Conservation (phyloP, 2,797 vertebrate species). For the Dendrocincla fuliginosa region DNA sequence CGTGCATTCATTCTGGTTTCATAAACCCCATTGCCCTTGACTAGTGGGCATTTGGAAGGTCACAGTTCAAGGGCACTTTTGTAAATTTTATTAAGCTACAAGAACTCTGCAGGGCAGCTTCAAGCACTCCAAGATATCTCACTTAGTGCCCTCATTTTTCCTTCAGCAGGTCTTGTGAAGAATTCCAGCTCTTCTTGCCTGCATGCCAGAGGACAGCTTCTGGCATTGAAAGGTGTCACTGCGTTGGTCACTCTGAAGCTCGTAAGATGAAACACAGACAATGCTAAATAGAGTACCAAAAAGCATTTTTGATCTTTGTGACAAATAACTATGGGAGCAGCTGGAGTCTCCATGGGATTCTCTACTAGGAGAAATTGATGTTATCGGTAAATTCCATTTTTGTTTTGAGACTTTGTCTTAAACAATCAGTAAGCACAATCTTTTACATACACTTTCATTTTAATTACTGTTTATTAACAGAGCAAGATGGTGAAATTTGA, state of each 20-base stretch:
- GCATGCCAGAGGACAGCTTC: background rate
- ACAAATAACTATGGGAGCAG: background rate
- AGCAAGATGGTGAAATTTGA: background rate
- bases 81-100: background rate
- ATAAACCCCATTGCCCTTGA: background rate
- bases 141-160: rapidly evolving
- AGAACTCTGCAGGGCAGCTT: background rate
- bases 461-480: background rate
- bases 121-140: background rate
- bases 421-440: background rate
- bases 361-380: background rate
- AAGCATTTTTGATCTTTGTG: background rate
- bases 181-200: background rate
- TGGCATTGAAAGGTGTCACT: background rate
- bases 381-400: background rate
- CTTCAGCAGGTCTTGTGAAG: background rate
- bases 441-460: background rate
- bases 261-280: background rate
- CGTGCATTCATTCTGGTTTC: background rate
- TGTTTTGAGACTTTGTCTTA: background rate
- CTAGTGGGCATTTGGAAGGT: background rate
- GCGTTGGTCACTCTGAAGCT: background rate
- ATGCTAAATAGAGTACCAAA: background rate
- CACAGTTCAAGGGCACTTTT: background rate
- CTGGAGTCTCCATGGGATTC: background rate